Evolutionary conservation across 1,140 invertebrate genomes (phyloP), one percentile per base, ranked within the genome.

Genomic region (Druon quercuslanigerum): DNA sequence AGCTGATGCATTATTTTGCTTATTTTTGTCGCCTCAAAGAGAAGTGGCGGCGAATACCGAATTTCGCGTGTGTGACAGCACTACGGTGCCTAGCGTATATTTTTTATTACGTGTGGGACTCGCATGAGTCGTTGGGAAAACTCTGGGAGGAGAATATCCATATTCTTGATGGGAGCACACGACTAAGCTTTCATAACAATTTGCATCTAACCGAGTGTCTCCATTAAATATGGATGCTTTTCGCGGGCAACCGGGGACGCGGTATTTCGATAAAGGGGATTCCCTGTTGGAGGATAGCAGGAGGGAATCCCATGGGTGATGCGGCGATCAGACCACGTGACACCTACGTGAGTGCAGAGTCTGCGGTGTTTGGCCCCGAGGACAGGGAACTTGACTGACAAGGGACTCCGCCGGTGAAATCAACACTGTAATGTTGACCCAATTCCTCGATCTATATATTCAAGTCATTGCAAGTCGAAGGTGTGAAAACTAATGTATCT

Each of bases 171-270:
- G 85, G 82, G 76, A 81, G 74, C 86, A 86, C 83, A 88, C 79
- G 83, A 85, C 84, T 87, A 86, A 87, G 87, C 86, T 88, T 89
- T 88, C 88, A 87, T 86, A 89, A 87, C 86, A 90, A 91, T 91
- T 91, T 91, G 88, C 89, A 90, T 91, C 85, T 84, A 79, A 79
- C 76, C 77, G 81, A 73, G 56, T 79, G 80, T 77, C 71, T 78
- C 82, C 85, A 87, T 91, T 91, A 91, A 91, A 91, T 91, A 91
- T 91, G 87, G 82, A 91, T 88, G 88, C 82, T 83, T 84, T 83
- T 85, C 82, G 79, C 82, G 82, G 78, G 79, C 54, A 66, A 66
- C 60, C 14, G 60, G 83, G 56, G 72, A 79, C 79, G 79, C 79
- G 76, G 52, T 79, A 76, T 83, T 82, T 82, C 80, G 84, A 75